phyloP scores from a whole-genome alignment of 92 coral and sea anemone genomes.

The Phymanthus crucifer region DNA sequence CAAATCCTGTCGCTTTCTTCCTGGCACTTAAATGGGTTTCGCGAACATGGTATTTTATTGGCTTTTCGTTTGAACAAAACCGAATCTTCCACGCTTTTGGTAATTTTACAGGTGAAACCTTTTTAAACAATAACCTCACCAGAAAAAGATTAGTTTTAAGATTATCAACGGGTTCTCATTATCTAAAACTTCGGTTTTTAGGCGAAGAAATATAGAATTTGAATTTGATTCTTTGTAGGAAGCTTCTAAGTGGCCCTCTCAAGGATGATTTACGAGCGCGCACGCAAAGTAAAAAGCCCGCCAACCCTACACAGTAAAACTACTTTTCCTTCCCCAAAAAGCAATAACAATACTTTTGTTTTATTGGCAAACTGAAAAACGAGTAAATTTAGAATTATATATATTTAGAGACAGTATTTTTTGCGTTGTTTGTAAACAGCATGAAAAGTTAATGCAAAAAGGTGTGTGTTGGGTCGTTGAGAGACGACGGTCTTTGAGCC shows the following conservation, averaged over 20 bases:
- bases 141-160: not conserved
- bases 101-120: not conserved
- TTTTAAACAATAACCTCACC: not conserved
- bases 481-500: not conserved
- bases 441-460: not conserved
- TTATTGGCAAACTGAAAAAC: not conserved
- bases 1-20: not conserved
- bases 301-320: not conserved
- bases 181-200: not conserved
- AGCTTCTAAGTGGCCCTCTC: not conserved
- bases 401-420: not conserved
- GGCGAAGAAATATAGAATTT: not conserved
- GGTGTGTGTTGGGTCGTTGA: not conserved
- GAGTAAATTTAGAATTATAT: not conserved
- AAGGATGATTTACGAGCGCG: slow-evolving; percentile 18
- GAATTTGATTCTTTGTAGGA: not conserved
- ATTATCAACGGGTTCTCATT: not conserved
- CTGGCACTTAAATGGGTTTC: not conserved
- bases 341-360: not conserved
- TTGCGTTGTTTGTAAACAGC: too few relatives aligned
- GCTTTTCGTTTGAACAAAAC: not conserved
- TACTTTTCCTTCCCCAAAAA: not conserved
- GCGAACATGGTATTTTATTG: not conserved
- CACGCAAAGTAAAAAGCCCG: not conserved
- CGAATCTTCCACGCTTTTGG: not conserved